These are phyloP conservation scores for Neodiprion pinetum DNA, from an alignment of 1,140 invertebrate species.

Conservation along the genomic window DNA sequence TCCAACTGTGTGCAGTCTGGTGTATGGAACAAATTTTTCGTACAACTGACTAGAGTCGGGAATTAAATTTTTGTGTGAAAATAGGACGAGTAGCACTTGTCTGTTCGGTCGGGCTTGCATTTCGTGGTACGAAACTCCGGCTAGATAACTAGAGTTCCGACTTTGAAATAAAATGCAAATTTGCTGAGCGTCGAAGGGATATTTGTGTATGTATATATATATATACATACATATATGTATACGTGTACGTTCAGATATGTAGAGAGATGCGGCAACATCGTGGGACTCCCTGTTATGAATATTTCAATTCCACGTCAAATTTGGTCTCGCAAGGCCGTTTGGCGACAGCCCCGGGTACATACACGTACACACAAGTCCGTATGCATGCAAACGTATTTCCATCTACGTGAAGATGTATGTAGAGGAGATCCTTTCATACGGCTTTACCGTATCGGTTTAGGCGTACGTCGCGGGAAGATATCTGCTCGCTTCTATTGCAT, in stretches of 20 bases:
- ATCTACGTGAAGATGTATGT: neutral
- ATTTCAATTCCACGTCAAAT: slow-evolving; percentile 14
- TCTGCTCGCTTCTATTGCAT: slow-evolving; percentile 1
- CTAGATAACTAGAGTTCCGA: slow-evolving; percentile 18
- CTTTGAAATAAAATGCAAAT: slow-evolving; percentile 49
- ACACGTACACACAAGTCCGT: too few species aligned
- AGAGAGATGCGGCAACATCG: neutral
- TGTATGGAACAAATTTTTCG: too few species aligned
- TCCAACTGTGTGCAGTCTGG: too few species aligned
- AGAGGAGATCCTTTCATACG: too few species aligned
- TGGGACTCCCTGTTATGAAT: slow-evolving; percentile 11
- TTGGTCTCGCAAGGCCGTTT: slow-evolving; percentile 3
- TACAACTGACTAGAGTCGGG: too few species aligned
- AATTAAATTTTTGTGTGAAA: too few species aligned
- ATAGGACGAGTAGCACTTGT: too few species aligned
- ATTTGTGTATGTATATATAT: neutral
- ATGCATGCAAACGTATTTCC: neutral
- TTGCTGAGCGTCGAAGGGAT: slow-evolving; percentile 23
- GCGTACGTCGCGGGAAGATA: neutral
- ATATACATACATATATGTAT: neutral
- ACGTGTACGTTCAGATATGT: neutral
- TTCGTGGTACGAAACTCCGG: too few species aligned
- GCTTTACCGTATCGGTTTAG: neutral
- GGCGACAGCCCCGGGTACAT: neutral
- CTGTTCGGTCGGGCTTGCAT: too few species aligned